Evolutionary conservation across 1,140 invertebrate genomes (phyloP).

Genomic region (Euura lappo): DNA sequence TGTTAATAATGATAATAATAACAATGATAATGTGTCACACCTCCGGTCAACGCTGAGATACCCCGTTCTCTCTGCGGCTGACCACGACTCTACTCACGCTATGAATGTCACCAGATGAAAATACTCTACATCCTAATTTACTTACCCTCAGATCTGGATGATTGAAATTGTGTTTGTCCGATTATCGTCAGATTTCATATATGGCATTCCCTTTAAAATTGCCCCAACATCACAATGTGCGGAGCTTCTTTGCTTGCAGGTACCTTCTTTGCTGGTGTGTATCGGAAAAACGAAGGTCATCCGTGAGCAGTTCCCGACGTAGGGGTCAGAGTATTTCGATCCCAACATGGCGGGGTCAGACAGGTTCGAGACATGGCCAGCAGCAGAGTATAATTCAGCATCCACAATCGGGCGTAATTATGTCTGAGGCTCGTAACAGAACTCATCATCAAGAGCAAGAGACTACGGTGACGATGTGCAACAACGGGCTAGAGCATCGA

Average conservation of each 20-base stretch:
- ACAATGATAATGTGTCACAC: no score
- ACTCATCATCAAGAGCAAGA: constrained; percentile 40
- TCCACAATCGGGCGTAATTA: constrained; percentile 31
- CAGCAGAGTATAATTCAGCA: constrained; percentile 41
- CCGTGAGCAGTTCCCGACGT: constrained; percentile 37
- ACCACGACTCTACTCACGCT: no score
- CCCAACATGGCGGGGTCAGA: constrained; percentile 40
- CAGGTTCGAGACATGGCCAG: constrained; percentile 41
- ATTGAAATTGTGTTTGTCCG: no score
- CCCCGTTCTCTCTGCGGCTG: no score
- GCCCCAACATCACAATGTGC: no score
- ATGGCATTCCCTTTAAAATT: no score
- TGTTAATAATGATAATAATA: no score
- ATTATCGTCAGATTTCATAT: no score
- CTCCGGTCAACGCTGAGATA: no score
- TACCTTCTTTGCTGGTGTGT: constrained; percentile 46
- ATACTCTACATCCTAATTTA: no score
- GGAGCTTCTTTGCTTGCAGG: constrained; percentile 30
- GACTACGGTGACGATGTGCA: constrained; percentile 39
- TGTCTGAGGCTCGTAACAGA: constrained; percentile 17
- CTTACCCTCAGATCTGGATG: no score
- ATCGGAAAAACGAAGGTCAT: constrained; percentile 34
- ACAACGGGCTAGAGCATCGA: constrained; percentile 38
- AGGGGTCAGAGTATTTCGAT: constrained; percentile 45
- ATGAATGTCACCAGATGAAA: no score